A percentile compares a stretch with the other conserved stretches of the same genome.
Conservation (phyloP, 1,140 invertebrate species). For the Diploscapter pachys region DNA sequence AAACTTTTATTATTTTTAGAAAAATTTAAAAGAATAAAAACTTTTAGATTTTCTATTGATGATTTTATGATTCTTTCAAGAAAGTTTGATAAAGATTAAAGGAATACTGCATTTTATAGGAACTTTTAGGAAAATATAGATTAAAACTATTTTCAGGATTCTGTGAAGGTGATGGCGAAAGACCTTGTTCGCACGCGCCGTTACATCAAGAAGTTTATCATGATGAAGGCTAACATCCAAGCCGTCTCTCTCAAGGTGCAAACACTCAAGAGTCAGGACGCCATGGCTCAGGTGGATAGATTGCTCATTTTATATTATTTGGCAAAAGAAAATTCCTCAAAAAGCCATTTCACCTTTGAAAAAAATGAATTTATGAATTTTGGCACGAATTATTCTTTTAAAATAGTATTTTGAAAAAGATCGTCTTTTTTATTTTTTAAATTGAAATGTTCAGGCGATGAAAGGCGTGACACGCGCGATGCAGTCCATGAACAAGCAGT, state of each 20-base stretch:
- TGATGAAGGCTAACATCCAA: constrained; percentile 98
- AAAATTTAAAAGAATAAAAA: background rate
- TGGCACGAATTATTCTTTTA: background rate
- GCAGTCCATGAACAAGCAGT: constrained; percentile 90
- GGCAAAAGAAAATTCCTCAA: background rate
- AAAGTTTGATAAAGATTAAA: background rate
- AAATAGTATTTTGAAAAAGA: constrained; percentile 17
- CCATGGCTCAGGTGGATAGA: constrained; percentile 79
- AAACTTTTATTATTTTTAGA: constrained; percentile 5
- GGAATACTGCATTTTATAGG: background rate
- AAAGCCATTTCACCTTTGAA: constrained; percentile 4
- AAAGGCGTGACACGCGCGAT: constrained; percentile 97
- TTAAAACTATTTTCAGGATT: constrained; percentile 71
- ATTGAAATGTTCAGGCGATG: constrained; percentile 72
- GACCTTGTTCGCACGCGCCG: constrained; percentile 90
- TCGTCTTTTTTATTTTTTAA: background rate
- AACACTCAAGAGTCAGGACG: constrained; percentile 93
- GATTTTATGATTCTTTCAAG: constrained; percentile 1
- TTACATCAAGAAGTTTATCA: constrained; percentile 96
- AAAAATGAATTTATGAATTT: constrained; percentile 3
- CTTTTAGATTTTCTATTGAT: background rate
- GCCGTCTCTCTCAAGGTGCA: constrained; percentile 97
- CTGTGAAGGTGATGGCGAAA: constrained; percentile 99
- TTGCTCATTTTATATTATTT: constrained; percentile 17
- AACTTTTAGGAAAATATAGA: too few relatives aligned